These are phyloP conservation scores for Scaptomyza graminum DNA, from an alignment of 1,140 invertebrate genomes.

Conservation along the genomic window DNA sequence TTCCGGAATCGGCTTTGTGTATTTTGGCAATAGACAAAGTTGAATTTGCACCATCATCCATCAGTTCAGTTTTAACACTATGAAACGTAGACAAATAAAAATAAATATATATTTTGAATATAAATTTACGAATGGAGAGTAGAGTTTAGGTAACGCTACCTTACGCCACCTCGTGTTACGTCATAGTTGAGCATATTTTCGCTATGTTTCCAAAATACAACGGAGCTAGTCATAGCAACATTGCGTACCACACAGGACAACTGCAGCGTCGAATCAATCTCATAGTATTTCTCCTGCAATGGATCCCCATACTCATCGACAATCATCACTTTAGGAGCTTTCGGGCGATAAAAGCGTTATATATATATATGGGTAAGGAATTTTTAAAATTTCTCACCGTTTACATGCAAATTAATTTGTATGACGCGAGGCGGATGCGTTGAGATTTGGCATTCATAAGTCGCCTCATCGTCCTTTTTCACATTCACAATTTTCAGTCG, in stretches of 20 bases:
- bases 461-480: slow-evolving; percentile 89
- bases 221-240: slow-evolving; percentile 87
- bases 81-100: slow-evolving; percentile 6
- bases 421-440: slow-evolving; percentile 90
- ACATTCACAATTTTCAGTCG: slow-evolving; percentile 88
- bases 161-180: slow-evolving; percentile 89
- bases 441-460: slow-evolving; percentile 91
- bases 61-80: slow-evolving; percentile 91
- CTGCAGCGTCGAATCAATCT: slow-evolving; percentile 90
- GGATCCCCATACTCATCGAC: slow-evolving; percentile 89
- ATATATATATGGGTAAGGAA: background rate
- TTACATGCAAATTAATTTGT: slow-evolving; percentile 89
- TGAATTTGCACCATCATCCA: slow-evolving; percentile 90
- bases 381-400: slow-evolving; percentile 85
- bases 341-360: background rate
- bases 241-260: slow-evolving; percentile 89
- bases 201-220: slow-evolving; percentile 89
- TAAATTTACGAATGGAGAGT: no score
- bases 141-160: slow-evolving; percentile 84
- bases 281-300: slow-evolving; percentile 89
- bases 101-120: background rate
- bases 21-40: slow-evolving; percentile 90
- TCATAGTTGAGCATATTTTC: slow-evolving; percentile 89
- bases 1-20: slow-evolving; percentile 90
- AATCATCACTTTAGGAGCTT: slow-evolving; percentile 91